Base-by-base conservation (phyloP, 2,888 invertebrate species). In the Diarsia rubi region DNA sequence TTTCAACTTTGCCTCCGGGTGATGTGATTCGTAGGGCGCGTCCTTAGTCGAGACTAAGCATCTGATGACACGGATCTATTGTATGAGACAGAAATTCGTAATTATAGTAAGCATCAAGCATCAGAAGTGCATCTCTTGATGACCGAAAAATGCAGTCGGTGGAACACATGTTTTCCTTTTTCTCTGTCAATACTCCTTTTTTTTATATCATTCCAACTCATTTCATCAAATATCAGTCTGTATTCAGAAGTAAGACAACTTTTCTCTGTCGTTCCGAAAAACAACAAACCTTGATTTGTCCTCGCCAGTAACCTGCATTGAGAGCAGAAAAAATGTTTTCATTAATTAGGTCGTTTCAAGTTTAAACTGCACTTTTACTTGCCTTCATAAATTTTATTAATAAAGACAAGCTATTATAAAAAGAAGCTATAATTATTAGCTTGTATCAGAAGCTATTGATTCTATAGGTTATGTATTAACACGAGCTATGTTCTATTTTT, bases 1-100 rank as follows among this genome's bases (percentile, higher is more conserved):
- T 31, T 80, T 73, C 74, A 80, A 73, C 31, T 73, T 54, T 42
- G 14, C 19, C 47, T 42, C 16, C 79, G 27, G 21, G 54, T 57
- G 54, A 31, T n/a, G n/a, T n/a, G n/a, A n/a, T n/a, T n/a, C n/a
- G n/a, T n/a, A n/a, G n/a, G n/a, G n/a, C n/a, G n/a, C n/a, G n/a
- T n/a, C n/a, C n/a, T n/a, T n/a, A n/a, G n/a, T n/a, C n/a, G 16
- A 16, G 19, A n/a, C 47, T 47, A 27, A 27, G 21, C 6, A 67
- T 49, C 31, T 31, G 19, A 21, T 19, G 9, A 31, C 59, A 11
- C 3, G 31, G 21, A 19, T 31, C 3, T 4, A 11, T 11, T 59
- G 2, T 1, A 4, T 31, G 5, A 11, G 21, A 11, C 19, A 31
- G 59, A 9, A n/a, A n/a, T n/a, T n/a, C n/a, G n/a, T n/a, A n/a